Conservation (phyloP, 2,113 vertebrate genomes). For the Circaetus cinerascens region DNA sequence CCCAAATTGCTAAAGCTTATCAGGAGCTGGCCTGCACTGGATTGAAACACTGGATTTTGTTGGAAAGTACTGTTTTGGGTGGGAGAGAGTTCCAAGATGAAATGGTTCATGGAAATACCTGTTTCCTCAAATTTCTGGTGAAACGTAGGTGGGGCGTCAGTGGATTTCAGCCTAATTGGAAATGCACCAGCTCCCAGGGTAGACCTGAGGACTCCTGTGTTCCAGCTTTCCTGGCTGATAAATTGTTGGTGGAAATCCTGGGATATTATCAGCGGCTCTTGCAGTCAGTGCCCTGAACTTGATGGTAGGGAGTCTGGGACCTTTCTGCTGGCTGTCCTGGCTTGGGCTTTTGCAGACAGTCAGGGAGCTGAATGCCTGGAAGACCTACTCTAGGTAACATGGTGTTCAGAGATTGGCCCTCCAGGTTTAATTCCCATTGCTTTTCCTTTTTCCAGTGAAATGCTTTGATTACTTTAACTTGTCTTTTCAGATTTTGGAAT, state of each 20-base stretch:
- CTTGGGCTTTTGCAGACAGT: background rate
- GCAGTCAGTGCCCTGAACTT: background rate
- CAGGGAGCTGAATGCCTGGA: background rate
- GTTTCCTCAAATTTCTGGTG: background rate
- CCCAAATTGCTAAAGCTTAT: background rate
- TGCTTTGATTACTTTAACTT: background rate
- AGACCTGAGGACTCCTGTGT: background rate
- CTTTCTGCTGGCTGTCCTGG: background rate
- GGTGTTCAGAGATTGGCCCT: background rate
- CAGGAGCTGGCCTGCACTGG: background rate
- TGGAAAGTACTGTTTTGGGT: background rate
- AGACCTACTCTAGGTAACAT: background rate
- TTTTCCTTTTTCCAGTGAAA: background rate
- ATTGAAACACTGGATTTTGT: background rate
- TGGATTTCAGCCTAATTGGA: background rate
- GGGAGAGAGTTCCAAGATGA: background rate
- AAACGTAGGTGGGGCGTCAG: rapidly evolving
- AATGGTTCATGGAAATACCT: background rate
- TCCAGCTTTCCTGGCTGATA: background rate
- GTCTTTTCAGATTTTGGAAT: background rate
- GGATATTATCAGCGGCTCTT: background rate
- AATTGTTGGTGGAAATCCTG: background rate
- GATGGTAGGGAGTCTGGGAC: background rate
- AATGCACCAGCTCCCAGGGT: rapidly evolving
- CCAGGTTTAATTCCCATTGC: background rate